Evolutionary conservation across 2,888 invertebrate species (phyloP), one percentile per base, ranked within the genome.

Genomic region (Ramazzottius varieornatus): DNA sequence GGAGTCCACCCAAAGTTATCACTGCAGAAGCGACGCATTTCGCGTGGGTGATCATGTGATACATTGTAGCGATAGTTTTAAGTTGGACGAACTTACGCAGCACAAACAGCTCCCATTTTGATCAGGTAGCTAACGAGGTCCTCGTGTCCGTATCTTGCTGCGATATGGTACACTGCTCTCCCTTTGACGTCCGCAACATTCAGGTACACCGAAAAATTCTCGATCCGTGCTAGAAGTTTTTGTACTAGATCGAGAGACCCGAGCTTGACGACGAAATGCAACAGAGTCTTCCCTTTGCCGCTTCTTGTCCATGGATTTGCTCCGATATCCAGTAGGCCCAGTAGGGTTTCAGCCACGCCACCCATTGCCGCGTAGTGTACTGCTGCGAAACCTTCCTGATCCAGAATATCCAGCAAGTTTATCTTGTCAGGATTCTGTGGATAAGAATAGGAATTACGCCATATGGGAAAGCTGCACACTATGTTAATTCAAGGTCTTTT

Each of bases 181-280:
- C n/a, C n/a, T n/a, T n/a, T n/a, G n/a, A n/a, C n/a, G n/a, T n/a
- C n/a, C n/a, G n/a, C n/a, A n/a, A n/a, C n/a, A n/a, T n/a, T n/a
- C n/a, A n/a, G n/a, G n/a, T n/a, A n/a, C n/a, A n/a, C n/a, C n/a
- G n/a, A n/a, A n/a, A n/a, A n/a, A n/a, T n/a, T n/a, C n/a, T n/a
- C n/a, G n/a, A n/a, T n/a, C n/a, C n/a, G n/a, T n/a, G n/a, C n/a
- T n/a, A n/a, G n/a, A n/a, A n/a, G n/a, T n/a, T n/a, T n/a, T n/a
- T n/a, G n/a, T n/a, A n/a, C n/a, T n/a, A n/a, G n/a, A n/a, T n/a
- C n/a, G n/a, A n/a, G n/a, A n/a, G n/a, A n/a, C n/a, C n/a, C n/a
- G n/a, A n/a, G n/a, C 74, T 71, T 72, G 32, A 75, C 73, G 34
- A 75, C 76, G 68, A 75, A 75, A 68, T 76, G 75, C 20, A 76